These are phyloP conservation scores for Scaptomyza montana DNA, from an alignment of 1,140 invertebrate genomes.

Conservation along the genomic window DNA sequence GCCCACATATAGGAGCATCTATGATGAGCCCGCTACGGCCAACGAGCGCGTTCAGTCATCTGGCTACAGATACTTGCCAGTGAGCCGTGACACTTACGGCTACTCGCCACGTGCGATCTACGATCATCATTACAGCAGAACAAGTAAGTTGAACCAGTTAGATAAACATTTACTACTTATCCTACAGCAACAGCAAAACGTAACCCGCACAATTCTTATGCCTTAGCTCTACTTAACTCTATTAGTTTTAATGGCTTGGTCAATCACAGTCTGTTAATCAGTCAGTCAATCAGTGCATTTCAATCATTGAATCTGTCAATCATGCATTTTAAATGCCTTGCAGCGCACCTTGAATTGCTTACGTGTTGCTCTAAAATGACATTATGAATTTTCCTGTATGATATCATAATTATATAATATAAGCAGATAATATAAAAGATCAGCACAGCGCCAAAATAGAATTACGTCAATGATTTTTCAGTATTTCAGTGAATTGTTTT, in stretches of 20 bases:
- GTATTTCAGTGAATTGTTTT: conserved; percentile 54
- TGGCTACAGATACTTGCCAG: conserved; percentile 94
- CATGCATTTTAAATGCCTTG: conserved; percentile 31
- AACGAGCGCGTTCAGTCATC: conserved; percentile 92
- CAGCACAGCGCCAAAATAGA: conserved; percentile 56
- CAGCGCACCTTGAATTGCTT: conserved; percentile 54
- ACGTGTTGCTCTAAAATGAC: conserved; percentile 15
- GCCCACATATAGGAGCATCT: conserved; percentile 90
- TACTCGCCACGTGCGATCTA: conserved; percentile 93
- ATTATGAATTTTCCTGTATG: conserved; percentile 53
- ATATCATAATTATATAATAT: conserved; percentile 75
- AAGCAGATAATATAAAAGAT: conserved; percentile 42
- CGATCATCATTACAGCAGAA: conserved; percentile 93
- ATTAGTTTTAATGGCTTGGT: conserved; percentile 12
- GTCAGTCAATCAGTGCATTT: conserved; percentile 5
- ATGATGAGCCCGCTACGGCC: conserved; percentile 91
- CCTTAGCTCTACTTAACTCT: conserved; percentile 12
- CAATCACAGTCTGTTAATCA: conserved; percentile 6
- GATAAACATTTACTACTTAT: conserved; percentile 12
- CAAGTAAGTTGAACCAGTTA: conserved; percentile 87
- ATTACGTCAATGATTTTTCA: conserved; percentile 74
- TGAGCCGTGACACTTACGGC: conserved; percentile 94
- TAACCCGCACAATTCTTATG: conserved; percentile 18
- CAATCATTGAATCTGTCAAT: conserved; percentile 11
- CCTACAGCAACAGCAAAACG: conserved; percentile 39